A percentile compares a stretch with the other conserved stretches of the same genome.
These are phyloP conservation scores for Cardiocondyla obscurior DNA, from an alignment of 1,140 invertebrate species.

Conservation along the genomic window DNA sequence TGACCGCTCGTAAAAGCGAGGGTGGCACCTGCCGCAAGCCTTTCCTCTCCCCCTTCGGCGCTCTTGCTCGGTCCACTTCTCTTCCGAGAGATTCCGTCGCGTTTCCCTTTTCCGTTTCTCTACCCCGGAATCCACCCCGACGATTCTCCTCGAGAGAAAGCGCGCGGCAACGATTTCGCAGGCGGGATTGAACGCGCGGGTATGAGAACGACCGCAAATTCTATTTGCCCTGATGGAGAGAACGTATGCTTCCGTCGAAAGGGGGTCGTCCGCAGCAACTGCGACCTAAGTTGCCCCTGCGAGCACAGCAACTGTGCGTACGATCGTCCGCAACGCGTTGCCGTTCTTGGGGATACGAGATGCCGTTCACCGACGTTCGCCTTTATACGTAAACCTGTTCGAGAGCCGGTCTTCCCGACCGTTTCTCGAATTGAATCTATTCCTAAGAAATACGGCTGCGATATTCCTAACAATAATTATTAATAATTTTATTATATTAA, in stretches of 20 bases:
- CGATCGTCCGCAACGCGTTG: slow-evolving; percentile 9
- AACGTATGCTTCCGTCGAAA: slow-evolving; percentile 67
- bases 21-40: slow-evolving; percentile 50
- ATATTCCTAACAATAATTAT: no score
- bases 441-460: background rate
- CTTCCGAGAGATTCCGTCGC: background rate
- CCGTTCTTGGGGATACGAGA: background rate
- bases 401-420: background rate
- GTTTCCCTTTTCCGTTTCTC: background rate
- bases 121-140: background rate
- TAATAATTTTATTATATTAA: no score
- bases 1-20: slow-evolving; percentile 69
- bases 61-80: background rate
- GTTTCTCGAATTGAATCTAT: background rate
- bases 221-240: slow-evolving; percentile 77
- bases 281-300: slow-evolving; percentile 32
- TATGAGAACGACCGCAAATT: slow-evolving; percentile 77
- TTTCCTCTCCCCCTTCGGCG: background rate
- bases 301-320: slow-evolving; percentile 26
- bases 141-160: background rate
- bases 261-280: slow-evolving; percentile 53
- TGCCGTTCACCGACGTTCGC: background rate
- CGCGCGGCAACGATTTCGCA: slow-evolving; percentile 34
- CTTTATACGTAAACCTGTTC: background rate
- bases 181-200: slow-evolving; percentile 20